Percentiles rank a stretch among this genome's conserved stretches.
phyloP scores from a whole-genome alignment of 1,140 invertebrate genomes.

The Lerema accius region DNA sequence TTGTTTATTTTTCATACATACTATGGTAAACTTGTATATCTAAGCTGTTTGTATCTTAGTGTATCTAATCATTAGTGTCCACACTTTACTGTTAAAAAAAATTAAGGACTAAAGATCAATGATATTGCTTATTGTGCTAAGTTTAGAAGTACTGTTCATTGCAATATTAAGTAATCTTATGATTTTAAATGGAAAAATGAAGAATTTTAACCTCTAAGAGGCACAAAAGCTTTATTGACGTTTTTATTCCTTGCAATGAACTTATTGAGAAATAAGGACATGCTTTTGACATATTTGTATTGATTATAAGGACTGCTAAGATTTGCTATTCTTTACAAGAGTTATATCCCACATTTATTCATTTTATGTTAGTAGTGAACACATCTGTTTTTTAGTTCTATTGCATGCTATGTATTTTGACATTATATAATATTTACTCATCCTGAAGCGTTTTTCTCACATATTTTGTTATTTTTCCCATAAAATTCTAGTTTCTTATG shows the following conservation, averaged over 20 bases:
- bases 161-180: constrained; percentile 25
- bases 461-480: constrained; percentile 7
- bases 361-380: constrained; percentile 42
- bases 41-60: constrained; percentile 12
- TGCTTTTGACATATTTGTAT: constrained; percentile 62
- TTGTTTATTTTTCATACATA: constrained; percentile 14
- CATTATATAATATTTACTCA: constrained; percentile 42
- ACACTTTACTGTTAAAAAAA: constrained; percentile 1
- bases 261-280: constrained; percentile 59
- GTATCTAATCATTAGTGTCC: constrained; percentile 19
- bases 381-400: constrained; percentile 47
- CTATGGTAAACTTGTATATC: neutral
- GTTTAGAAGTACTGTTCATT: constrained; percentile 35
- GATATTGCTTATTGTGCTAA: constrained; percentile 35
- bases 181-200: constrained; percentile 28
- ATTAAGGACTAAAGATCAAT: constrained; percentile 25
- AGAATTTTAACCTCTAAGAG: constrained; percentile 30
- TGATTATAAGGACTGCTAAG: constrained; percentile 70
- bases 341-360: constrained; percentile 37
- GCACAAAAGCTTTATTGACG: constrained; percentile 29
- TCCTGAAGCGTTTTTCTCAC: constrained; percentile 4
- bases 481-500: constrained; percentile 20
- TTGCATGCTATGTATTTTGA: constrained; percentile 47
- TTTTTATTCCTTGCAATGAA: constrained; percentile 48
- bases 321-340: constrained; percentile 66